These are phyloP conservation scores for Axis porcinus DNA, from an alignment of 2,113 vertebrate genomes.

Conservation along the genomic window DNA sequence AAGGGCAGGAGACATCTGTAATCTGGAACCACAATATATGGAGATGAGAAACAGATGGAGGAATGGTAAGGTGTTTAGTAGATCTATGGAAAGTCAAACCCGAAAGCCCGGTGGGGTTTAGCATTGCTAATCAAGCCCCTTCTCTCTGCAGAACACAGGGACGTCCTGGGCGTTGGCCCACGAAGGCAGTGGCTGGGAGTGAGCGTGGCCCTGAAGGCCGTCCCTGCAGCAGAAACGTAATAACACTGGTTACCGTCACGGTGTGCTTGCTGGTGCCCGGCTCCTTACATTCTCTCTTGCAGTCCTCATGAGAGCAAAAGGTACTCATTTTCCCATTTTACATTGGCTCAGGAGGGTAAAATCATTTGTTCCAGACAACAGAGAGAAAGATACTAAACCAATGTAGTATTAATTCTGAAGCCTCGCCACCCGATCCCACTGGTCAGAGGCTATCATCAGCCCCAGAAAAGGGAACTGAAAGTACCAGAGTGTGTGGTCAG, in stretches of 20 bases:
- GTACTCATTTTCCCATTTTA: not conserved
- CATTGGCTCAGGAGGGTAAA: not conserved
- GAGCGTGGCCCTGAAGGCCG: not conserved
- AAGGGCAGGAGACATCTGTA: not conserved
- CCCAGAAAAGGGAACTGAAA: not conserved
- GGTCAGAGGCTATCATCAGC: not conserved
- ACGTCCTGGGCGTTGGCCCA: rapidly evolving
- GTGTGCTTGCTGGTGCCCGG: not conserved
- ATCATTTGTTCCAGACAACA: not conserved
- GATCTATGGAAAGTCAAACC: not conserved
- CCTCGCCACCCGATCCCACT: no score
- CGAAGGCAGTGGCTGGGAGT: rapidly evolving
- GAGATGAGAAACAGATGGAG: constrained; percentile 3
- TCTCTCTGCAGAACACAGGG: not conserved
- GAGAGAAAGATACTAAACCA: not conserved
- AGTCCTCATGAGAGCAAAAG: not conserved
- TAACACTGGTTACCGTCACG: not conserved
- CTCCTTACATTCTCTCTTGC: not conserved
- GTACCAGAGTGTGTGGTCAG: not conserved
- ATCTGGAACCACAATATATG: not conserved
- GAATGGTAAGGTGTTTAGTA: not conserved
- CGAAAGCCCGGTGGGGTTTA: not conserved
- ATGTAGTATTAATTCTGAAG: not conserved
- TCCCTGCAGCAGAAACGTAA: not conserved
- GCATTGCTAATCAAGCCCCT: not conserved